These are phyloP conservation scores for Tiliqua scincoides DNA, from an alignment of 2,113 vertebrate genomes.

Conservation along the genomic window DNA sequence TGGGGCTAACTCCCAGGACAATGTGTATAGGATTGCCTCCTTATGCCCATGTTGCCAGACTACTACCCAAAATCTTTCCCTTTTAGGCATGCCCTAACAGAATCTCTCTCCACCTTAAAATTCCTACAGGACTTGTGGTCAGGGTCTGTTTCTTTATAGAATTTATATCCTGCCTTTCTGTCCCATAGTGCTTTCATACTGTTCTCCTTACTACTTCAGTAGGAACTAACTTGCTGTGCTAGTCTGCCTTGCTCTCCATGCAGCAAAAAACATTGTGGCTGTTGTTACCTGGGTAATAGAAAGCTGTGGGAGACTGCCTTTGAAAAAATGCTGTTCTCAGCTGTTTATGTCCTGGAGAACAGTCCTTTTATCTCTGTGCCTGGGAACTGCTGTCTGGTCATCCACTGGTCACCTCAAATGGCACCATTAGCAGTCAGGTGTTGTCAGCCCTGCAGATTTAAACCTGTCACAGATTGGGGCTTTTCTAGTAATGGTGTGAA, in stretches of 20 bases:
- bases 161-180: too few species aligned
- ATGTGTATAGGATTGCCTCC: too few species aligned
- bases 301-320: neutral
- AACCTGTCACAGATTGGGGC: too few species aligned
- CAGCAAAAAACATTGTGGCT: neutral
- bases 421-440: neutral
- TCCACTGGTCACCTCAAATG: neutral
- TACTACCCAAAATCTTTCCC: too few species aligned
- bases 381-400: neutral
- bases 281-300: neutral
- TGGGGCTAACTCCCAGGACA: too few species aligned
- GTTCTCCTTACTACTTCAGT: neutral
- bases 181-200: neutral
- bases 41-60: too few species aligned
- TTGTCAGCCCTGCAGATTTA: neutral
- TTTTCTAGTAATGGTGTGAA: neutral
- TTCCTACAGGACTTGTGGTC: too few species aligned
- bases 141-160: too few species aligned
- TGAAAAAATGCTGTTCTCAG: neutral
- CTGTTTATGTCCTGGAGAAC: neutral
- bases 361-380: too few species aligned
- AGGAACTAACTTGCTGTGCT: neutral
- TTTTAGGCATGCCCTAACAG: too few species aligned
- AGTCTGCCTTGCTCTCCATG: neutral
- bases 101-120: too few species aligned